Conservation (phyloP, 2,113 vertebrate genomes). For the Pimephales promelas region DNA sequence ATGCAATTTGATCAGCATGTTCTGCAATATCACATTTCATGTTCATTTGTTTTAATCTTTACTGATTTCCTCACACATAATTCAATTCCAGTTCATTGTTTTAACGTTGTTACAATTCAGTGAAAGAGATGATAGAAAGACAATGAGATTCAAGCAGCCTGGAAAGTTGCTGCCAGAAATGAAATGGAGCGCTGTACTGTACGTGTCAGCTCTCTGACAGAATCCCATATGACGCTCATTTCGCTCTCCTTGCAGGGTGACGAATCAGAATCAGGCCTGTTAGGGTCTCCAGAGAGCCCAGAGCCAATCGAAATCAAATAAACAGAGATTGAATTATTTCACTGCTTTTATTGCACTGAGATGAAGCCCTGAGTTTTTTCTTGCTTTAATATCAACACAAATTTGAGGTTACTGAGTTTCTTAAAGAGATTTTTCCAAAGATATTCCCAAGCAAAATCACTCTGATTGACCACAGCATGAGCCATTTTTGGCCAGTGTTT, state of each 20-base stretch:
- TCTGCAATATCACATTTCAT: constrained; percentile 8
- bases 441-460: background rate
- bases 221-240: constrained; percentile 37
- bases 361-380: background rate
- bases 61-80: constrained; percentile 8
- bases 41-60: constrained; percentile 8
- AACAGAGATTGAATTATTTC: constrained; percentile 35
- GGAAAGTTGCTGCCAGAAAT: constrained; percentile 34
- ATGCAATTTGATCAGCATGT: constrained; percentile 1
- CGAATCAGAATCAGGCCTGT: constrained; percentile 16
- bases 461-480: background rate
- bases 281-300: constrained; percentile 12
- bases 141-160: background rate
- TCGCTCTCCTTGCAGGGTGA: constrained; percentile 20
- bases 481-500: background rate
- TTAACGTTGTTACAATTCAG: background rate
- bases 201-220: constrained; percentile 34
- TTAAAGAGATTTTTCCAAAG: background rate
- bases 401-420: constrained; percentile 3
- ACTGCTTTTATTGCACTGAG: constrained; percentile 28
- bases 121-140: background rate
- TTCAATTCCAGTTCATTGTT: background rate
- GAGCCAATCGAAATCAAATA: constrained; percentile 45
- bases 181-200: constrained; percentile 34
- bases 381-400: background rate